These are phyloP conservation scores for Listronotus oregonensis DNA, from an alignment of 1,140 invertebrate genomes.

Conservation along the genomic window DNA sequence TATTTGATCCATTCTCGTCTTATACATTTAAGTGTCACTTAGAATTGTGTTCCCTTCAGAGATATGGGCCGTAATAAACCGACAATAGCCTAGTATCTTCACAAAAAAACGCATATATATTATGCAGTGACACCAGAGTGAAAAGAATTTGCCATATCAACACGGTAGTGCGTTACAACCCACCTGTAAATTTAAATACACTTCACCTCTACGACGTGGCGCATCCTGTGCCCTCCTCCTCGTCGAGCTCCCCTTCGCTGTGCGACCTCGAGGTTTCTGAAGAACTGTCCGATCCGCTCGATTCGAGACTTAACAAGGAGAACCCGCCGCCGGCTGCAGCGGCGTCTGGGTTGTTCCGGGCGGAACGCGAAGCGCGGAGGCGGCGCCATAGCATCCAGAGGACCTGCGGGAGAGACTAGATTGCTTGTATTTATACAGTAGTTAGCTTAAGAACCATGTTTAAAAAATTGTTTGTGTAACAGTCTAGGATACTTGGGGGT, in stretches of 20 bases:
- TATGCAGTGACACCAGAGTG: not conserved
- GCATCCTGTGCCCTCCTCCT: conserved; percentile 22
- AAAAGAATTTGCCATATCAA: not conserved
- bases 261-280: conserved; percentile 21
- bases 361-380: conserved; percentile 32
- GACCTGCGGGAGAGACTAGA: conserved; percentile 36
- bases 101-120: conserved; percentile 15
- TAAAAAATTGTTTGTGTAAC: no score
- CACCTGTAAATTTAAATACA: conserved; percentile 32
- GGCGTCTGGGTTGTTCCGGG: not conserved
- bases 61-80: no score
- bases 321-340: not conserved
- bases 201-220: conserved; percentile 21
- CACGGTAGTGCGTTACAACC: conserved; percentile 32
- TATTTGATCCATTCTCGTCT: no score
- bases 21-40: no score
- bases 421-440: conserved; percentile 3
- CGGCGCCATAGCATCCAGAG: conserved; percentile 53
- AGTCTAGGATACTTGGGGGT: no score
- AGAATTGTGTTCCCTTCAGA: no score
- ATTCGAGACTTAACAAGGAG: conserved; percentile 21
- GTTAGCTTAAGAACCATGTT: no score
- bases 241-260: conserved; percentile 24
- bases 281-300: conserved; percentile 16
- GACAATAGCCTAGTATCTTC: no score